phyloP scores from a whole-genome alignment of 1,140 invertebrate species.

The Anthonomus grandis region DNA sequence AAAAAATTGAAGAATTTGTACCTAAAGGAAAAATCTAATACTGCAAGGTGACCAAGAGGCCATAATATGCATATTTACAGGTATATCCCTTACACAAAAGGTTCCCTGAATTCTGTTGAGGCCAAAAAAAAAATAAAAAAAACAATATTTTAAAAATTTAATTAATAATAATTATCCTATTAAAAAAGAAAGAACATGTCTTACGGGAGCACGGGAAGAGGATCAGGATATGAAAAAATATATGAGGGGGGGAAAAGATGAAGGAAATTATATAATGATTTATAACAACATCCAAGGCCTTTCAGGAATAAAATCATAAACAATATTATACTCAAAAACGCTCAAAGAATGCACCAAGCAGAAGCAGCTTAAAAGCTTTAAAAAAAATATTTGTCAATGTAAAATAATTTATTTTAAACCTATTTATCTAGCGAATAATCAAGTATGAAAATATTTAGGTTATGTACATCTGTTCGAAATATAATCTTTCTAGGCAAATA shows the following conservation, averaged over 20 bases:
- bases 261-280: not conserved
- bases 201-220: not conserved
- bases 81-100: too few relatives aligned
- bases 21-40: too few relatives aligned
- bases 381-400: too few relatives aligned
- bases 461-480: not conserved
- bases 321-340: not conserved
- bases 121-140: too few relatives aligned
- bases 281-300: not conserved
- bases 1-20: too few relatives aligned
- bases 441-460: constrained; percentile 1
- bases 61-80: too few relatives aligned
- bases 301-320: not conserved
- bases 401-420: not conserved
- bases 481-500: not conserved
- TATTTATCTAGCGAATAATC: not conserved
- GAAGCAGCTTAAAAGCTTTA: constrained; percentile 5
- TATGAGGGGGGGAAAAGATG: not conserved
- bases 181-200: constrained; percentile 19
- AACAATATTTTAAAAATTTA: too few relatives aligned
- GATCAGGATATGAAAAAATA: not conserved
- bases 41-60: too few relatives aligned
- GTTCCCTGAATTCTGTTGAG: too few relatives aligned
- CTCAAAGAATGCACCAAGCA: not conserved
- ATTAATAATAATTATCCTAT: too few relatives aligned